phyloP scores from a whole-genome alignment of 1,140 invertebrate genomes.

The Polypedilum vanderplanki region DNA sequence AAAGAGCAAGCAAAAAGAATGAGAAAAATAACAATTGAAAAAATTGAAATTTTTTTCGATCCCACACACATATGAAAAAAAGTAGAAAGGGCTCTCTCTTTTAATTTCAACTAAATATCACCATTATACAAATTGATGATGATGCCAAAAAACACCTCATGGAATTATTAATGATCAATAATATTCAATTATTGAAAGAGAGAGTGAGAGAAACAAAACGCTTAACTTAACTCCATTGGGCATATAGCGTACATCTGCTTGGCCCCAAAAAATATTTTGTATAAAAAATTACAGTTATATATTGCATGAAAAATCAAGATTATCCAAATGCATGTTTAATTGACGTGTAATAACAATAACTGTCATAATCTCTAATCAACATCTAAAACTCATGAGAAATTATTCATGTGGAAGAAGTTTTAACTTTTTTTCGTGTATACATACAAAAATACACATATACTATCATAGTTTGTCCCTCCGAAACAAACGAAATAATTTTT shows the following conservation, averaged over 20 bases:
- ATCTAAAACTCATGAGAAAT: constrained; percentile 15
- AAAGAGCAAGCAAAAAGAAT: neutral
- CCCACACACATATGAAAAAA: neutral
- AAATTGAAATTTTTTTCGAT: neutral
- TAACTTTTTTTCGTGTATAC: neutral
- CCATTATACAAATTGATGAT: neutral
- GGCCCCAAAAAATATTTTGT: neutral
- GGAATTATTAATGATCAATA: no score
- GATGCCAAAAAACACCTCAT: no score
- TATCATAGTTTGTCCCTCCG: no score
- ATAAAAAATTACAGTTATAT: constrained; percentile 9
- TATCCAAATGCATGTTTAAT: constrained; percentile 28
- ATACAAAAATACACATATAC: no score
- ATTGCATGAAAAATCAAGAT: constrained; percentile 14
- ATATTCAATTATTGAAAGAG: neutral
- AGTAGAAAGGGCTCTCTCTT: neutral
- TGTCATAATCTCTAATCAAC: constrained; percentile 29
- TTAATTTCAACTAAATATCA: neutral
- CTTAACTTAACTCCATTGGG: neutral
- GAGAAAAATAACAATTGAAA: constrained; percentile 2
- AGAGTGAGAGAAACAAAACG: neutral
- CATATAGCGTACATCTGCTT: neutral
- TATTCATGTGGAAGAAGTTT: constrained; percentile 25
- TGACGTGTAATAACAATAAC: constrained; percentile 28
- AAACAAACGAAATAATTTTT: no score